Evolutionary conservation across 1,140 invertebrate species (phyloP).

Genomic region (Drosophila varians): DNA sequence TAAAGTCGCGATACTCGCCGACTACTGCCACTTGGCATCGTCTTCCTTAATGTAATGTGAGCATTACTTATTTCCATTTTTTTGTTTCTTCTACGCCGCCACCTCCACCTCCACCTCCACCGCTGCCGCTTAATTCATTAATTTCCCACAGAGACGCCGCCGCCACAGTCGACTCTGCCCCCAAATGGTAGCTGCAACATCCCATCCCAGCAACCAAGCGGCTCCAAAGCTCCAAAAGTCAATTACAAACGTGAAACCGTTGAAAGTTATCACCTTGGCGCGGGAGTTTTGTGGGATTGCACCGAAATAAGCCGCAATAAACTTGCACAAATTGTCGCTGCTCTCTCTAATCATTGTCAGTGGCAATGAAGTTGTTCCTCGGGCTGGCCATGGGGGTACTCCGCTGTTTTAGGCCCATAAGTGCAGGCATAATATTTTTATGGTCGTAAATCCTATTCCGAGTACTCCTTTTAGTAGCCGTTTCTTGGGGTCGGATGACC

Average conservation of each 20-base stretch:
- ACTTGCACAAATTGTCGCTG: conserved; percentile 52
- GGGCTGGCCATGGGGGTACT: neutral
- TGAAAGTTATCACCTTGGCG: conserved; percentile 77
- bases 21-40: conserved; percentile 58
- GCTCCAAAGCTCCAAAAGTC: conserved; percentile 39
- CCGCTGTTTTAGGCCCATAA: conserved; percentile 10
- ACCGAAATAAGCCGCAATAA: conserved; percentile 50
- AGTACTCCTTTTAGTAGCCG: conserved; percentile 20
- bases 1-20: conserved; percentile 50
- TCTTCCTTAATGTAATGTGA: conserved; percentile 70
- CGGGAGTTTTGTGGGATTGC: conserved; percentile 47
- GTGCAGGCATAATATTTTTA: conserved; percentile 42
- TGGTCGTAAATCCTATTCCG: conserved; percentile 31
- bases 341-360: conserved; percentile 49
- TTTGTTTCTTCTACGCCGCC: conserved; percentile 55
- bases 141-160: conserved; percentile 68
- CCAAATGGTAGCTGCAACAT: conserved; percentile 34
- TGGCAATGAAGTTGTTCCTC: conserved; percentile 41
- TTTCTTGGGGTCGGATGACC: conserved; percentile 18
- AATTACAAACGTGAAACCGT: conserved; percentile 78
- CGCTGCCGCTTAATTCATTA: conserved; percentile 70
- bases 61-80: conserved; percentile 78
- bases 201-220: too few species aligned
- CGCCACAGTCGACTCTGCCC: neutral
- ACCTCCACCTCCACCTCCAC: conserved; percentile 34